Base-by-base conservation (phyloP, 2,113 vertebrate species). In the Glaucomys volans region DNA sequence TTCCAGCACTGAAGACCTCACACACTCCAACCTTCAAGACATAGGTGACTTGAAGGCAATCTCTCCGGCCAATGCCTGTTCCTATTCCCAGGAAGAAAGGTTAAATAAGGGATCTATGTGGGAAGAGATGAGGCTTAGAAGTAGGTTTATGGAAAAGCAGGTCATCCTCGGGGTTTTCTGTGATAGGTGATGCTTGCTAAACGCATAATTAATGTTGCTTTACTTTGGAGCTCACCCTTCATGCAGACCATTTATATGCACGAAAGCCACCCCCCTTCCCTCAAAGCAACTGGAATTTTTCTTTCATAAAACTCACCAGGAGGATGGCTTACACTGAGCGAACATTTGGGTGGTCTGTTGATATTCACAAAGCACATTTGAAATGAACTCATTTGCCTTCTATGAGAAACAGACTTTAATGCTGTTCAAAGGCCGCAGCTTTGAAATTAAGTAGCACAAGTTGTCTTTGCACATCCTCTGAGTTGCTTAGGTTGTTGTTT, bases 271-370 rank as follows among this genome's bases (percentile, higher is more conserved):
- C 59, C 22, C 72, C 32, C 47, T 90, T 88, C 74, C 89, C 84
- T 89, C 54, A 82, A 92, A 97, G 80, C 52, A 94, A 95, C 89
- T 81, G 71, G 16, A 72, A 69, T 35, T 50, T 77, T 83, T 40
- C 37, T 28, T 47, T 12, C 14, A 37, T 69, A 14, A 87, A 96
- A 85, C 37, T 44, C 89, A 84, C 91, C 67, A 84, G 62, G 79
- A 96, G 71, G 44, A 94, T 6, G 17, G 71, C 47, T 86, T 96
- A 94, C 95, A 96, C 95, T 95, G 96, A 96, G 96, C 97, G 92
- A 97, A 96, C 85, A 86, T 94, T 97, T 97, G 96, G 93, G 96
- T 97, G 97, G 97, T 97, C 97, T 95, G 64, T 96, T 95, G 97
- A 96, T 96, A 97, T 94, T 97, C 97, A 95, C 82, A 96, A 66